Evolutionary conservation across 2,888 invertebrate species (phyloP).

Genomic region (Brenthis daphne): DNA sequence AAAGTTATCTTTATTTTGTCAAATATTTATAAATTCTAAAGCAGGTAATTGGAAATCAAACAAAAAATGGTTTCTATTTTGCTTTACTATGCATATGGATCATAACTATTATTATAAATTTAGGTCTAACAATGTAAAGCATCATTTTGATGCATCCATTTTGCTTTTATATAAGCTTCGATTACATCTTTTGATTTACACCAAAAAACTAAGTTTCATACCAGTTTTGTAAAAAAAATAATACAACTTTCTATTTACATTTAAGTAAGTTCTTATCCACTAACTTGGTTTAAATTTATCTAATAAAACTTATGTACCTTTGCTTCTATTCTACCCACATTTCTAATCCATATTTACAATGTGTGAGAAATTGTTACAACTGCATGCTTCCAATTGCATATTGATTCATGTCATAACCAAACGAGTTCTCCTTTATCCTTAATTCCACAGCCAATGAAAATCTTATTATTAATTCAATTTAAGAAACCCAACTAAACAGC

Average conservation of each 20-base stretch:
- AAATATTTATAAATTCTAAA: not conserved
- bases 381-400: conserved; percentile 31
- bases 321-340: conserved; percentile 46
- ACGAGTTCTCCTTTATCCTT: conserved; percentile 21
- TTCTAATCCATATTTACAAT: conserved; percentile 49
- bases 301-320: conserved; percentile 61
- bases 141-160: conserved; percentile 57
- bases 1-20: too few species aligned
- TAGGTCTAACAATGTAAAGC: conserved; percentile 56
- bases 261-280: conserved; percentile 50
- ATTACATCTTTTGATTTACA: conserved; percentile 46
- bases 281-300: conserved; percentile 48
- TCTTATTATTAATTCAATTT: conserved; percentile 32
- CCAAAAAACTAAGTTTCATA: conserved; percentile 36
- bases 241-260: conserved; percentile 30
- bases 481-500: conserved; percentile 20
- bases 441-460: conserved; percentile 49
- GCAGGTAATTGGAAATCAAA: conserved; percentile 26
- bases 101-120: conserved; percentile 29
- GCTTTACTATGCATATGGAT: conserved; percentile 31
- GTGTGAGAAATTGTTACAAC: conserved; percentile 39
- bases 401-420: conserved; percentile 33
- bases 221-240: conserved; percentile 36
- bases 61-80: conserved; percentile 29
- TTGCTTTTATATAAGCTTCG: conserved; percentile 56